Evolutionary conservation across 2,888 invertebrate genomes (phyloP).

Genomic region (Ephialtes manifestator): DNA sequence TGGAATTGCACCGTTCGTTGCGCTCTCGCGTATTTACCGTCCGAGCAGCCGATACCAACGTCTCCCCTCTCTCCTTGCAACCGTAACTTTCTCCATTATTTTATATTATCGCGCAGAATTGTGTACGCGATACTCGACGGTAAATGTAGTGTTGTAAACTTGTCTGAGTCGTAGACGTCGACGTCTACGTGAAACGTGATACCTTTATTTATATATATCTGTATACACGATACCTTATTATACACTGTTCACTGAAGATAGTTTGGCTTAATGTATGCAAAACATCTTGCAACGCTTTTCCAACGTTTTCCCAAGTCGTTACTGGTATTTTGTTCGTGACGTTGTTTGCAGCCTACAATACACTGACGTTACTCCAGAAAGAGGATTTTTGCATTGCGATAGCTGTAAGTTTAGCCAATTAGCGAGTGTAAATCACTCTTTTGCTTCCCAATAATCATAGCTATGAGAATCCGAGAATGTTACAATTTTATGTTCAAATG

Average conservation of each 20-base stretch:
- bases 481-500: background rate
- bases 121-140: slow-evolving; percentile 2
- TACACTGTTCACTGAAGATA: slow-evolving; percentile 8
- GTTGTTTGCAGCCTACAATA: background rate
- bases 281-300: slow-evolving; percentile 13
- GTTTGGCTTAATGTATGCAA: slow-evolving; percentile 34
- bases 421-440: background rate
- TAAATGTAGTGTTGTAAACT: slow-evolving; percentile 1
- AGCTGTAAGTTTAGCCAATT: background rate
- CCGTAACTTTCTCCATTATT: slow-evolving; percentile 69
- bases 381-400: background rate
- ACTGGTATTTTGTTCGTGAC: background rate
- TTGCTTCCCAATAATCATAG: background rate
- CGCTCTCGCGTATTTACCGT: slow-evolving; percentile 43
- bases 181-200: slow-evolving; percentile 4
- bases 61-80: background rate
- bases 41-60: slow-evolving; percentile 51
- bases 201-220: slow-evolving; percentile 7
- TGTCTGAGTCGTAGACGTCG: slow-evolving; percentile 12
- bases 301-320: slow-evolving; percentile 23
- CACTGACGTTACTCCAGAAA: slow-evolving; percentile 11
- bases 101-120: slow-evolving; percentile 61
- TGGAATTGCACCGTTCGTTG: slow-evolving; percentile 56
- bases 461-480: background rate
- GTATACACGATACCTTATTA: background rate